Base-by-base conservation (phyloP, 2,888 invertebrate species). In the Melipona beecheii region DNA sequence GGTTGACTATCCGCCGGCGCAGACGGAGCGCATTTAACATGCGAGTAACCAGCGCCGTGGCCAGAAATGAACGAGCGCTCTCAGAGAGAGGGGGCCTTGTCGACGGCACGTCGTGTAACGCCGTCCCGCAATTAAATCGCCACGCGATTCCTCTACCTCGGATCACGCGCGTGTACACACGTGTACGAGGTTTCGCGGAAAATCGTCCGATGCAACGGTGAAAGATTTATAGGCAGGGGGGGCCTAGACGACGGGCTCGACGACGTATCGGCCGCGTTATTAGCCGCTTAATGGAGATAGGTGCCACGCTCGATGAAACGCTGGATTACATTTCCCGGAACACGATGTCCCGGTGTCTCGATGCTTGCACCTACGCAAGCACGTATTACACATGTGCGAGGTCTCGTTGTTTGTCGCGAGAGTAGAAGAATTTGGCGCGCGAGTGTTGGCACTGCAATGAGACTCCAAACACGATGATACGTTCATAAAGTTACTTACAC, bases 21-120 rank as follows among this genome's bases (percentile, higher is more conserved):
- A 50, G 78, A 74, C 82, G 36, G 76, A 71, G 75, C 43, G 43
- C 85, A 62, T 83, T 83, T 85, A 83, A 76, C 84, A 74, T 70
- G n/a, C 73, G 68, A 71, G 76, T 79, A 83, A 83, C 78, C 75
- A 81, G 77, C 80, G 4, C 56, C 11, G 65, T 54, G 43, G 60
- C 17, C 78, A 52, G 70, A 76, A 84, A 84, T 81, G 75, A 75
- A 76, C 69, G 70, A 74, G 56, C 52, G 56, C 52, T 49, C 31
- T 52, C 43, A 9, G 43, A 43, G 36, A 17, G 54, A 19, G 43
- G 52, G 69, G 64, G 43, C 24, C 68, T 21, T 71, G 69, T 74
- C 64, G 62, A 49, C 69, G 68, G 31, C 24, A 50, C 31, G 21
- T 73, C 62, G 54, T 69, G 15, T 21, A 56, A 9, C 69, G 43